phyloP scores from a whole-genome alignment of 2,113 vertebrate genomes.

The Lethenteron reissneri region DNA sequence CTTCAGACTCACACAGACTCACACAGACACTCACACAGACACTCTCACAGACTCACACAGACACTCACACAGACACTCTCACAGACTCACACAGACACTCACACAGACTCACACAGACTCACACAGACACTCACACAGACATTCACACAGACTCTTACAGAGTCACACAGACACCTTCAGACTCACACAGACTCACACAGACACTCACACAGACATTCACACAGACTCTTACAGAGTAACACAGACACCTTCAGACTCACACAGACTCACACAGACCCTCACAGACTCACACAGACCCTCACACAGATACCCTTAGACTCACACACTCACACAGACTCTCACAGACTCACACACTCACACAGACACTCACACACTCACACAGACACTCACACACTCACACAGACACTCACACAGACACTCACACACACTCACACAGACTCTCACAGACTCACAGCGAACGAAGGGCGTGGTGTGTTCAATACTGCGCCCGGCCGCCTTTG shows the following conservation, averaged over 20 bases:
- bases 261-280: constrained; percentile 1
- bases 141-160: background rate
- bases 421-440: background rate
- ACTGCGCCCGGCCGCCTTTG: no score
- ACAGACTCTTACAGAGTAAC: background rate
- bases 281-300: background rate
- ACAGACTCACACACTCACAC: background rate
- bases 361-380: background rate
- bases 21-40: background rate
- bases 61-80: background rate
- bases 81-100: background rate
- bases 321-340: no score
- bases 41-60: background rate
- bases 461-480: no score
- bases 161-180: background rate
- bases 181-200: background rate
- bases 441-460: background rate
- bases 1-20: background rate
- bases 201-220: background rate
- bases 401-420: background rate
- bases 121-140: no score
- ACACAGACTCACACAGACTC: background rate
- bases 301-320: no score
- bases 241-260: no score
- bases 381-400: background rate